Base-by-base conservation (phyloP, 2,797 vertebrate genomes). In the Xerus rutilus region DNA sequence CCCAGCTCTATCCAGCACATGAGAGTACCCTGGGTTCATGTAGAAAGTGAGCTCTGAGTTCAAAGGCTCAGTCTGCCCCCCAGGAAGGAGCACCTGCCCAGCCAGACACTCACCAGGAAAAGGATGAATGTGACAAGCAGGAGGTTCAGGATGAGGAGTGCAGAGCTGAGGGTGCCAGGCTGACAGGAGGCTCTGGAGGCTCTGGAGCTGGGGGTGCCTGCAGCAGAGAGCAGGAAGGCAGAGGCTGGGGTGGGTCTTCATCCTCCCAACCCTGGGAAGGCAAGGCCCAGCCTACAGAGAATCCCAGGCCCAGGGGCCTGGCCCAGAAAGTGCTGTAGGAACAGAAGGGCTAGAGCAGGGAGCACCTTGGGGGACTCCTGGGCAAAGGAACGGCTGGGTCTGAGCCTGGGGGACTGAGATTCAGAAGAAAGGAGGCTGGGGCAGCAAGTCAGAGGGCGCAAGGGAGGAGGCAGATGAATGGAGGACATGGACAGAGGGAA, bases 41-140 rank as follows among this genome's bases (percentile, higher is more conserved):
- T 47, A 13, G 7, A 64, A n/a, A 43, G 59, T 45, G 49, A 43
- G 13, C 59, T 30, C 43, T 54, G 17, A 57, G 47, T n/a, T 39
- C 3, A 59, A 72, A 70, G 82, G 57, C 65, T 65, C 30, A 69
- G 43, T 5, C 28, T 35, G 6, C 45, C 2, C 67, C 32, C 67
- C 17, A 65, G 8, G 35, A 67, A 81, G 13, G 57, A 23, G 10
- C 32, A 5, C 47, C 13, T 17, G 59, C 32, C 74, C 32, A 57
- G 47, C 11, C 59, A 76, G 72, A 54, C 23, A 85, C 95, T 97
- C 65, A 97, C 95, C 91, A 96, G 67, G 25, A 96, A 0, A 4
- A 97, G 82, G 17, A 57, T 1, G 5, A 92, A 0, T 0, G 10
- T 35, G 13, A 94, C 2, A 0, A 88, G 59, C 65, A 97, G 59